These are phyloP conservation scores for Marasmarcha lunaedactyla DNA, from an alignment of 2,888 invertebrate species.

Conservation along the genomic window DNA sequence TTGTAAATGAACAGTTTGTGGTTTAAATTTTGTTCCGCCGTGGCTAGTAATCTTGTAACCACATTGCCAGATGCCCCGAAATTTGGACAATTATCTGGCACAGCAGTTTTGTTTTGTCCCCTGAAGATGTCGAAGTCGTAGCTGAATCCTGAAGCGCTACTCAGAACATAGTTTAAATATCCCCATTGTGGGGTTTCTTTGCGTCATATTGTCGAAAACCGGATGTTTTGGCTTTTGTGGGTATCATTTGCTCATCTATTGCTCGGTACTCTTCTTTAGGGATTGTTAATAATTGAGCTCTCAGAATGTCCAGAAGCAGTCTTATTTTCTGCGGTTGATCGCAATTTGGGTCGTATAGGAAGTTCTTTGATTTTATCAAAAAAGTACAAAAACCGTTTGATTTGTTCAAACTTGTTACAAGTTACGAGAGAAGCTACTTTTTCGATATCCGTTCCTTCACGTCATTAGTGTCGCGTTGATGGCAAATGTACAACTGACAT, in stretches of 20 bases:
- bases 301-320: conserved; percentile 15
- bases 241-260: conserved; percentile 30
- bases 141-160: conserved; percentile 18
- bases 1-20: conserved; percentile 17
- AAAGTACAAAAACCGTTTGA: conserved; percentile 9
- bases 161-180: conserved; percentile 18
- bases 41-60: conserved; percentile 12
- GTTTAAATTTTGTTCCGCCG: conserved; percentile 14
- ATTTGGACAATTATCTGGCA: conserved; percentile 19
- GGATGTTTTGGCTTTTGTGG: conserved; percentile 18
- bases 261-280: conserved; percentile 25
- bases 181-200: conserved; percentile 22
- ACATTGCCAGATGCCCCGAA: conserved; percentile 14
- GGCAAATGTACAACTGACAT: conserved; percentile 19
- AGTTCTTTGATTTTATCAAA: conserved; percentile 7
- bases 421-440: conserved; percentile 16
- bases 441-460: conserved; percentile 13
- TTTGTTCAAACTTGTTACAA: conserved; percentile 18
- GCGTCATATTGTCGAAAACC: conserved; percentile 19
- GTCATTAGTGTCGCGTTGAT: conserved; percentile 18
- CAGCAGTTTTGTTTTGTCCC: conserved; percentile 17
- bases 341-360: conserved; percentile 10
- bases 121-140: conserved; percentile 20
- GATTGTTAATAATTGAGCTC: conserved; percentile 14
- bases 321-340: conserved; percentile 24